These are phyloP conservation scores for Oreocharis arfaki DNA, from an alignment of 2,113 vertebrate species.

Conservation along the genomic window DNA sequence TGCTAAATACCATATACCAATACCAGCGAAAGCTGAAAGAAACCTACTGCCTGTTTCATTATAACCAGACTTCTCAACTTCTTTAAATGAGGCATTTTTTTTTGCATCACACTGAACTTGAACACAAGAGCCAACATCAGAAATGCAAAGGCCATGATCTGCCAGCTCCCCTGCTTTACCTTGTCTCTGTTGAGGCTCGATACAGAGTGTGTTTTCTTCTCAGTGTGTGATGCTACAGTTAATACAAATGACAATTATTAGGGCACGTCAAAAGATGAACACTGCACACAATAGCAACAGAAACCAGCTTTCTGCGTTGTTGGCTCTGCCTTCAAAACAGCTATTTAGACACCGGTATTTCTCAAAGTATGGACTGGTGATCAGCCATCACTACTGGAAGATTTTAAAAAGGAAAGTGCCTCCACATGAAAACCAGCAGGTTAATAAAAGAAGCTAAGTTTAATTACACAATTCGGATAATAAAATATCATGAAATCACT, in stretches of 20 bases:
- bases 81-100: not conserved
- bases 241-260: conserved; percentile 22
- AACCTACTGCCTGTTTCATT: not conserved
- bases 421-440: not conserved
- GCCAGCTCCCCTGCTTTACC: not conserved
- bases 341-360: not conserved
- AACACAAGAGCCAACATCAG: not conserved
- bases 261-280: not conserved
- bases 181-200: not conserved
- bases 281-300: not conserved
- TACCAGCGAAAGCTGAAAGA: not conserved
- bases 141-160: not conserved
- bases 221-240: not conserved
- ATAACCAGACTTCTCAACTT: not conserved
- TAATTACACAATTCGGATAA: not conserved
- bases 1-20: not conserved
- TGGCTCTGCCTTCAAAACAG: not conserved
- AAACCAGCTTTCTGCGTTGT: not conserved
- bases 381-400: not conserved
- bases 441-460: not conserved
- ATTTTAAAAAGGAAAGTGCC: not conserved
- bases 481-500: not conserved
- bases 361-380: not conserved
- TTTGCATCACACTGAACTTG: not conserved
- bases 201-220: conserved; percentile 4